Percentiles rank a stretch among this genome's conserved stretches.
Conservation (phyloP, 1,140 invertebrate genomes). For the Fopius arisanus region DNA sequence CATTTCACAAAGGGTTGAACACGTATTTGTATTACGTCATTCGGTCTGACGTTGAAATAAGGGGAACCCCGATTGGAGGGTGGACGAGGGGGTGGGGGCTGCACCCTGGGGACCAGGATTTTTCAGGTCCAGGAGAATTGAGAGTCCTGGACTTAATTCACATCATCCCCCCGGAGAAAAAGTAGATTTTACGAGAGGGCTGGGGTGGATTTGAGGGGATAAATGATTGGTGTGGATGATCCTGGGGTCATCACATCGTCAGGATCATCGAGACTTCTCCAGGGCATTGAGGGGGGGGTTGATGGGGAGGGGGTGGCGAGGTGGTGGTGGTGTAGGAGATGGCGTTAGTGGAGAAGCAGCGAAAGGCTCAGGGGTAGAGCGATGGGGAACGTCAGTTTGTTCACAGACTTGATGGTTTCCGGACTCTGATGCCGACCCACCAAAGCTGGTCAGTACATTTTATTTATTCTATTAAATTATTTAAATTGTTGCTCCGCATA, state of each 20-base stretch:
- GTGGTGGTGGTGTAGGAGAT: neutral
- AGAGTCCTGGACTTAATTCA: too few relatives aligned
- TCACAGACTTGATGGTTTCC: conserved; percentile 7
- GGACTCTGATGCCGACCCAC: conserved; percentile 2
- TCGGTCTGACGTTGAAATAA: neutral
- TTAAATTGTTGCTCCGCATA: too few relatives aligned
- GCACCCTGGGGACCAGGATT: too few relatives aligned
- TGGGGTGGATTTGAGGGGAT: too few relatives aligned
- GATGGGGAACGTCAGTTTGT: neutral
- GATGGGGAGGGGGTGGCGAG: neutral
- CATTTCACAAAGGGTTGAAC: neutral
- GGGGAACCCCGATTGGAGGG: neutral
- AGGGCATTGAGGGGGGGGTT: neutral
- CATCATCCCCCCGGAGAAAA: too few relatives aligned
- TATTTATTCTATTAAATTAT: neutral
- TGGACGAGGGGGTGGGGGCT: neutral
- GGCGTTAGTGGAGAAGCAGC: neutral
- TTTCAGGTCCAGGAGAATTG: too few relatives aligned
- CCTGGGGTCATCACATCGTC: too few relatives aligned
- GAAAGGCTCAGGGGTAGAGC: neutral
- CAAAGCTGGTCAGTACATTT: neutral
- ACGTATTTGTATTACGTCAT: neutral
- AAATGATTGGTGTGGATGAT: too few relatives aligned
- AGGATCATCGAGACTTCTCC: too few relatives aligned
- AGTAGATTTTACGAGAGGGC: too few relatives aligned